Conservation (phyloP, 2,797 vertebrate genomes). For the Macropus fuliginosus region DNA sequence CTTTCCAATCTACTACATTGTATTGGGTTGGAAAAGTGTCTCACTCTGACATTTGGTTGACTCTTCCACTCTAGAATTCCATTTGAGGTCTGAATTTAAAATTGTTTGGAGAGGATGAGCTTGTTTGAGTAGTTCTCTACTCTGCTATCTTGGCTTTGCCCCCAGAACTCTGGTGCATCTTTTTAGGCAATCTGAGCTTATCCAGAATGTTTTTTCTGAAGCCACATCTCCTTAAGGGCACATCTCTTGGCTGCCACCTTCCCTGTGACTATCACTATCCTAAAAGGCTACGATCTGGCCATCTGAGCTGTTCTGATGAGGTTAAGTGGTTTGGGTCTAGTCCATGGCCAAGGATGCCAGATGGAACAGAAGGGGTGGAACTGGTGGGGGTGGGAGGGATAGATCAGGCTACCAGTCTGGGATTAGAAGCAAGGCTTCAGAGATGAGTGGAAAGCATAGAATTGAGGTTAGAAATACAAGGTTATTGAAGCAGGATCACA, state of each 20-base stretch:
- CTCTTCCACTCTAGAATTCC: neutral
- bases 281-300: conserved; percentile 5
- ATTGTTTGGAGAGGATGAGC: neutral
- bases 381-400: neutral
- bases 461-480: conserved; percentile 54
- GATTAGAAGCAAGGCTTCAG: conserved; percentile 16
- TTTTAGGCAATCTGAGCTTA: neutral
- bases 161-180: neutral
- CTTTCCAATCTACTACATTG: neutral
- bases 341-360: conserved; percentile 13
- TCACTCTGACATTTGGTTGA: neutral
- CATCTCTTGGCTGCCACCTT: conserved; percentile 14
- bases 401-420: conserved; percentile 35
- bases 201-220: neutral
- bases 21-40: neutral
- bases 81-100: neutral
- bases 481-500: conserved; percentile 11
- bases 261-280: neutral
- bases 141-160: neutral
- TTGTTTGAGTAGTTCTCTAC: neutral
- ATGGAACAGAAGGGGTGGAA: neutral
- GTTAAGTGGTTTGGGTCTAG: neutral
- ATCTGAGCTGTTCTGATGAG: conserved; percentile 8
- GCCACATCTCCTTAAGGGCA: neutral
- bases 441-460: conserved; percentile 67